These are phyloP conservation scores for Melanocharis versteri DNA, from an alignment of 2,113 vertebrate genomes.

Conservation along the genomic window DNA sequence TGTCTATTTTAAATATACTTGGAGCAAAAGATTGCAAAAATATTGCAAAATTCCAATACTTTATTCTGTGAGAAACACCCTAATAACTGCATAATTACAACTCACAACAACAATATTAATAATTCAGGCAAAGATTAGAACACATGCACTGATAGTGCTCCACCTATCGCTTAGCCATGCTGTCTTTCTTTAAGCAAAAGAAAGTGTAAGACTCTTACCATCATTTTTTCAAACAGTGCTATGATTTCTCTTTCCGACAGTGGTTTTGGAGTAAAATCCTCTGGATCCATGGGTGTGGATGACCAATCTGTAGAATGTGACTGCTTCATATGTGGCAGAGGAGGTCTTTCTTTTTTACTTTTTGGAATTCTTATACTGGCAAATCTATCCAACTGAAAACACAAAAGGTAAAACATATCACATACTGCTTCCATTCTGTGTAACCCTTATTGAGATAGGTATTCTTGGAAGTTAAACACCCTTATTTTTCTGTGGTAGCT, in stretches of 20 bases:
- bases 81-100: neutral
- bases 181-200: neutral
- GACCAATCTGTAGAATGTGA: constrained; percentile 40
- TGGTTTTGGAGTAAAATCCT: constrained; percentile 18
- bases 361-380: constrained; percentile 60
- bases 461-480: neutral
- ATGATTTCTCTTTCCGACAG: constrained; percentile 52
- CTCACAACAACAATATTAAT: neutral
- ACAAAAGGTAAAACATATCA: neutral
- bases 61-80: neutral
- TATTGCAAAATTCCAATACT: neutral
- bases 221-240: constrained; percentile 58
- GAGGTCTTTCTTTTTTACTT: constrained; percentile 58
- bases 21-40: neutral
- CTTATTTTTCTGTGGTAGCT: neutral
- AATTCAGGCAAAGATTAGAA: neutral
- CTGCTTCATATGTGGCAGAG: constrained; percentile 12
- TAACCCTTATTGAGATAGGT: neutral
- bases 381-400: constrained; percentile 61
- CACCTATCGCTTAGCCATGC: neutral
- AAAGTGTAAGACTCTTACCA: constrained; percentile 2
- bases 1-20: neutral
- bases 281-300: neutral
- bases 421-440: neutral
- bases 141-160: neutral